phyloP scores from a whole-genome alignment of 2,113 vertebrate genomes.

The Mobula hypostoma region DNA sequence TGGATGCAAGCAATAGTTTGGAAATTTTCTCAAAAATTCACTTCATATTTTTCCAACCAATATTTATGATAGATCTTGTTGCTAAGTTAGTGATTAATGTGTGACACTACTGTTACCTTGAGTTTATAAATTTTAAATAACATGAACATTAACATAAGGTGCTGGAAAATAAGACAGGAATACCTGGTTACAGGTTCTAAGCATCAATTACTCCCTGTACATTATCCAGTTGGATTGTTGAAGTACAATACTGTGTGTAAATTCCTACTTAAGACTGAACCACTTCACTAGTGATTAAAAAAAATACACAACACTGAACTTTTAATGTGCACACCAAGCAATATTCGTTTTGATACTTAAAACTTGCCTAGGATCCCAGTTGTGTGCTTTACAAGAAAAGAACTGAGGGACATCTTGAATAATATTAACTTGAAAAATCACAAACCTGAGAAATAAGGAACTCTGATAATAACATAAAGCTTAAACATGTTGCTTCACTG shows the following conservation, averaged over 20 bases:
- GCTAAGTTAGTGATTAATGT: not conserved
- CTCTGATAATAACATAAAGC: not conserved
- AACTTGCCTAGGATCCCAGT: not conserved
- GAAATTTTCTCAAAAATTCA: not conserved
- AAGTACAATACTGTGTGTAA: not conserved
- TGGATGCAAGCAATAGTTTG: not conserved
- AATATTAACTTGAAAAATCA: not conserved
- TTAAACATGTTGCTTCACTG: not conserved
- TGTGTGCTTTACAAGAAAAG: not conserved
- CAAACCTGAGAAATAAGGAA: not conserved
- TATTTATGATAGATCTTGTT: not conserved
- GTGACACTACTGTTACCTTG: not conserved
- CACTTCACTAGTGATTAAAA: not conserved
- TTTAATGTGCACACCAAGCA: not conserved
- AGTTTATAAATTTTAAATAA: not conserved
- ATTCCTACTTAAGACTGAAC: not conserved
- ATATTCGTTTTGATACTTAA: not conserved
- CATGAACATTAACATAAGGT: not conserved
- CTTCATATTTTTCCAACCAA: not conserved
- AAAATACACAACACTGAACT: not conserved
- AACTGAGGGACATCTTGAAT: not conserved
- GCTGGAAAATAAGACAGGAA: not conserved
- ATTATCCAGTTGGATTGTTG: not conserved
- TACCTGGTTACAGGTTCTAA: too few relatives aligned
- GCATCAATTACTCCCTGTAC: not conserved